Evolutionary conservation across 2,113 vertebrate genomes (phyloP), one percentile per base, ranked within the genome.

Genomic region (Pithys albifrons): DNA sequence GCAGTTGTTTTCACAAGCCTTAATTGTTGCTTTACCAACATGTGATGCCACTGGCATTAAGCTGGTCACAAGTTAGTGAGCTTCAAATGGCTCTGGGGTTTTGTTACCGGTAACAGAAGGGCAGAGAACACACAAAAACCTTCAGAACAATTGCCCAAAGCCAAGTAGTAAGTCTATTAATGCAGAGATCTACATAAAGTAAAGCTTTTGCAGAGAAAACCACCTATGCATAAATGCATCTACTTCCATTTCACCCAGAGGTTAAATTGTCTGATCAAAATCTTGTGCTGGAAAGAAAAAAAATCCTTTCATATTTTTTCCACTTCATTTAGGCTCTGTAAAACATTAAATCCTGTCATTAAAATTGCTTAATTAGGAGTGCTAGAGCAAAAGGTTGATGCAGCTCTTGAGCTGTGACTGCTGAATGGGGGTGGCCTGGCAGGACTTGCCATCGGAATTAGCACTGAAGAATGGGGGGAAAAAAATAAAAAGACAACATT

Each of bases 231-330:
- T 89, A 83, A 95, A 88, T 73, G 33, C 28, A 89, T 69, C 92
- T 78, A 59, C 76, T 96, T 94, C 69, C 57, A 87, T 88, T 89
- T 91, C 80, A 93, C 86, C 80, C 46, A 83, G 51, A 92, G 90
- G 87, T 93, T 94, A 96, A 97, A 89, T 78, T 94, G 81, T 64
- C 73, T 74, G 85, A 95, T 91, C 90, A 95, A 95, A 96, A 94
- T 69, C 87, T 66, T 90, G 57, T 22, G 48, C 79, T 72, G 45
- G 39, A 72, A 94, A 77, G 23, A 29, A 88, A 88, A 87, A 77
- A 79, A 78, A 69, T 35, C 16, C 19, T 49, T 58, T 91, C 67
- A 46, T 89, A 48, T 61, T 93, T 96, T 95, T 97, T 93, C 78
- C 65, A 91, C 83, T 80, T 95, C 89, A 93, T 96, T 96, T 93